Evolutionary conservation across 2,113 vertebrate species (phyloP), one percentile per base, ranked within the genome.

Genomic region (Nothobranchius furzeri): DNA sequence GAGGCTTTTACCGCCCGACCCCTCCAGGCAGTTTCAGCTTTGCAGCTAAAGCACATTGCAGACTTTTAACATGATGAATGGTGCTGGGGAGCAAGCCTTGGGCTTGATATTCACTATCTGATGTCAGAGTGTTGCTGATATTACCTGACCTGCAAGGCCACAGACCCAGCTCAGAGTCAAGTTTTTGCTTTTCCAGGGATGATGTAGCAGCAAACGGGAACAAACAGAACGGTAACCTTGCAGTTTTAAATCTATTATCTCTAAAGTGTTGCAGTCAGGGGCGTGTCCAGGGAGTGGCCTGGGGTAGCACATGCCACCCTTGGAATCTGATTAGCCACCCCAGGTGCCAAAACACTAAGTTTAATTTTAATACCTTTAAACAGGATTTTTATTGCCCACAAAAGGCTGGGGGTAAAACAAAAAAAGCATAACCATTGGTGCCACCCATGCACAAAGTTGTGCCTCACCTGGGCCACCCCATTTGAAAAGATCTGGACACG

Each of bases 31-130:
- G 48, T 56, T 49, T 24, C 48, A 54, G 65, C 55, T 68, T 57
- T 65, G 71, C 84, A 68, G 68, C 78, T 68, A 54, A 73, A 72
- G 58, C 62, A 75, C 64, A 72, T 47, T 65, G 57, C 58, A 78
- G 78, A 77, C 72, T 69, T 84, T 82, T 81, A 79, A 76, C 77
- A 62, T 82, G 83, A 89, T 85, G 76, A 70, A 90, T 83, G 73
- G 53, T 1, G 54, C 66, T 35, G 51, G 46, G 76, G 62, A 80
- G 59, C 17, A 50, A 70, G 74, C 49, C 58, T 11, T 17, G 17
- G 45, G 57, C 66, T 68, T 55, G 66, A 71, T 64, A 70, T 68
- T 68, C 49, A 53, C 61, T 62, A 70, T 75, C 36, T 52, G 3
- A 7, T 74, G 55, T 81, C 65, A 69, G 2, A 55, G 61, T 53